A percentile compares a stretch with the other conserved stretches of the same genome.
Conservation (phyloP, 1,140 invertebrate genomes). For the Cherax quadricarinatus region DNA sequence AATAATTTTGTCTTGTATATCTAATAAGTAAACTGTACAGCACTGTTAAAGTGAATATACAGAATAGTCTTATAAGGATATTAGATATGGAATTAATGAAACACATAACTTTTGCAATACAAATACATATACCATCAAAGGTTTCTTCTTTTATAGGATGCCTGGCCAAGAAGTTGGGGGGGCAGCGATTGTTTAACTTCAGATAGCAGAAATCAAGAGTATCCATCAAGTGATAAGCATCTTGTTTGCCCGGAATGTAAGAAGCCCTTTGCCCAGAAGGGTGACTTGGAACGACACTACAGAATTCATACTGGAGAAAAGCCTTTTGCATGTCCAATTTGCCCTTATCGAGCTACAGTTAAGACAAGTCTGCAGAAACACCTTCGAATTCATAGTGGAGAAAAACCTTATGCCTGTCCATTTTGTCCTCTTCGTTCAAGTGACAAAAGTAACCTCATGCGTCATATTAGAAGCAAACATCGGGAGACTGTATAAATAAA, state of each 20-base stretch:
- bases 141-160: slow-evolving; percentile 59
- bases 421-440: slow-evolving; percentile 54
- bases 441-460: slow-evolving; percentile 59
- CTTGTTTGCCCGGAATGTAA: slow-evolving; percentile 54
- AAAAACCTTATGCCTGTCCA: slow-evolving; percentile 56
- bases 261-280: slow-evolving; percentile 48
- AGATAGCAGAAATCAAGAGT: slow-evolving; percentile 49
- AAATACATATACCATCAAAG: slow-evolving; percentile 42
- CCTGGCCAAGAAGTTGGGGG: slow-evolving; percentile 49
- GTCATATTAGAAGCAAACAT: slow-evolving; percentile 52
- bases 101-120: not conserved
- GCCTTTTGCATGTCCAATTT: slow-evolving; percentile 56
- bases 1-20: no score
- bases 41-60: not conserved
- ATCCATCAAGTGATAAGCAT: slow-evolving; percentile 42
- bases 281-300: slow-evolving; percentile 59
- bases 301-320: slow-evolving; percentile 64
- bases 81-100: not conserved
- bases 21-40: no score
- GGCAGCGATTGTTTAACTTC: slow-evolving; percentile 53
- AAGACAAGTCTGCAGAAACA: slow-evolving; percentile 61
- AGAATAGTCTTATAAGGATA: not conserved
- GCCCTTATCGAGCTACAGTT: slow-evolving; percentile 60
- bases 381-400: slow-evolving; percentile 59
- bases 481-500: slow-evolving; percentile 1